Evolutionary conservation across 64 coral and sea anemone species (phyloP).

Genomic region (Pocillopora verrucosa): DNA sequence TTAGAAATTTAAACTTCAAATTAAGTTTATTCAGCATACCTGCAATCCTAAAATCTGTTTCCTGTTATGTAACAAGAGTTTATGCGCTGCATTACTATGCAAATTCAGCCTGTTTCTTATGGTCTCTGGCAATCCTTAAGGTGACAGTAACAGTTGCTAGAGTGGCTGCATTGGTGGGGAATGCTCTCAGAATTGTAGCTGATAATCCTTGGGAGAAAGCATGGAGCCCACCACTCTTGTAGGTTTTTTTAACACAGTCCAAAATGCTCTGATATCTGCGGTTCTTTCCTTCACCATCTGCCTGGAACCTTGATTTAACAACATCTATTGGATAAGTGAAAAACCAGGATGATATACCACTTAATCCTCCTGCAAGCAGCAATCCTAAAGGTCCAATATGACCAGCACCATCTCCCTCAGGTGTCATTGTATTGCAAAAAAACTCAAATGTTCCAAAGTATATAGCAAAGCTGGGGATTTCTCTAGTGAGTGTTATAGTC

Average conservation of each 20-base stretch:
- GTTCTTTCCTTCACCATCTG: conserved; percentile 60
- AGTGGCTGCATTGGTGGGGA: conserved; percentile 92
- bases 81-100: neutral
- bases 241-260: conserved; percentile 83
- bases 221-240: conserved; percentile 58
- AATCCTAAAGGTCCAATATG: conserved; percentile 52
- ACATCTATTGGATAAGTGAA: conserved; percentile 81
- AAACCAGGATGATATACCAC: conserved; percentile 85
- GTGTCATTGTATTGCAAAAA: conserved; percentile 63
- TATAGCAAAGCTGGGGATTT: conserved; percentile 77
- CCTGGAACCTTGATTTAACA: conserved; percentile 89
- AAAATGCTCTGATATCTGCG: conserved; percentile 48
- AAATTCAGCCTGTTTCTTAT: conserved; percentile 49
- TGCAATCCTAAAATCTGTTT: neutral
- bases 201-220: conserved; percentile 76
- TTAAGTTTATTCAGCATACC: no score
- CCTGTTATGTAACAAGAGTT: neutral
- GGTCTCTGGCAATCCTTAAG: conserved; percentile 65
- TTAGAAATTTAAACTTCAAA: no score
- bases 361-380: conserved; percentile 84
- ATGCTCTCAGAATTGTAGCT: conserved; percentile 80
- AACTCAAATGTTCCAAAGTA: conserved; percentile 92
- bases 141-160: conserved; percentile 89
- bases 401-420: conserved; percentile 8
- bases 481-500: conserved; percentile 64